Conservation (phyloP, 2,113 vertebrate species). For the Cryptoleucopteryx plumbea region DNA sequence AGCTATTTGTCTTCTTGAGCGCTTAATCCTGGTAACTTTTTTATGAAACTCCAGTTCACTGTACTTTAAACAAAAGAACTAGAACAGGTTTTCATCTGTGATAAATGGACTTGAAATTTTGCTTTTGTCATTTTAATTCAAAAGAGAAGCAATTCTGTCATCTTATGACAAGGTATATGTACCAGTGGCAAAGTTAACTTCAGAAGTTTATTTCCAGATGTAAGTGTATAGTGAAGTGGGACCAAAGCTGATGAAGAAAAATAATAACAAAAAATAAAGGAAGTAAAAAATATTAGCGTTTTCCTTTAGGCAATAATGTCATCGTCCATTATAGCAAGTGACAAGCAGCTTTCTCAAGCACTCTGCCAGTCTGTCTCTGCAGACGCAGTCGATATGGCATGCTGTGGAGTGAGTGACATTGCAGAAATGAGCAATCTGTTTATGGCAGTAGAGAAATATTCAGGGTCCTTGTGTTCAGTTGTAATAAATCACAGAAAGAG, state of each 20-base stretch:
- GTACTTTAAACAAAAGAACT: neutral
- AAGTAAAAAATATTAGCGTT: neutral
- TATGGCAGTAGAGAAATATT: neutral
- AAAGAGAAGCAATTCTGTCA: neutral
- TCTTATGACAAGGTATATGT: neutral
- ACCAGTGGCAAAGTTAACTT: neutral
- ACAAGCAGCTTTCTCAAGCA: slow-evolving; percentile 26
- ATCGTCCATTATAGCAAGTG: slow-evolving; percentile 2
- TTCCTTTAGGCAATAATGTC: neutral
- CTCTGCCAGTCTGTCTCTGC: neutral
- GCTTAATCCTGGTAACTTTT: neutral
- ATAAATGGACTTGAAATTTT: slow-evolving; percentile 14
- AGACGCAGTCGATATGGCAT: neutral
- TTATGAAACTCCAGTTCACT: neutral
- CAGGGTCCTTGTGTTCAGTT: neutral
- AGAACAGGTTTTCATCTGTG: neutral
- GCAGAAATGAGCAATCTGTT: slow-evolving; percentile 49
- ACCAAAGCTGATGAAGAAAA: neutral
- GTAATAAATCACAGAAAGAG: neutral
- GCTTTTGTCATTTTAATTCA: slow-evolving; percentile 1
- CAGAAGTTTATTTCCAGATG: neutral
- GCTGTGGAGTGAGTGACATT: slow-evolving; percentile 40
- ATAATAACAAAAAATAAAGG: neutral
- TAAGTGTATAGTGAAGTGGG: neutral
- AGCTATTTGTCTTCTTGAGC: neutral